phyloP scores from a whole-genome alignment of 30 jellyfish, hydroid and myxozoan species.

The Sanderia malayensis region DNA sequence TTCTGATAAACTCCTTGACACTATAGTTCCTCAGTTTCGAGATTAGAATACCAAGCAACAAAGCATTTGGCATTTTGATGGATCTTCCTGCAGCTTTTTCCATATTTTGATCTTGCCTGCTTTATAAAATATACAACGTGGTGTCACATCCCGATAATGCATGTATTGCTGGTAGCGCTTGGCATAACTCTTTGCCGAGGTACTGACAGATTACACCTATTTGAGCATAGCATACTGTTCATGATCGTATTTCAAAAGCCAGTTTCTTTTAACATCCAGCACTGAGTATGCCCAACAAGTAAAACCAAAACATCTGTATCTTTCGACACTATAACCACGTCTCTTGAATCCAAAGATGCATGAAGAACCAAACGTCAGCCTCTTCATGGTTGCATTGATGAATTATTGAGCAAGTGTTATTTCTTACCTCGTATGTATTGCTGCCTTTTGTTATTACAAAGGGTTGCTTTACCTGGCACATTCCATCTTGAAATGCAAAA shows the following conservation, averaged over 20 bases:
- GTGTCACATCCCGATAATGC: constrained; percentile 20
- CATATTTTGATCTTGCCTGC: constrained; percentile 8
- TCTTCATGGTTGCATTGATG: not conserved
- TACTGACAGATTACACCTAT: not conserved
- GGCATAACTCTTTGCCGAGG: not conserved
- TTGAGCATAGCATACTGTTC: not conserved
- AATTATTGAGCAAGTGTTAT: not conserved
- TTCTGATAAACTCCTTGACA: constrained; percentile 28
- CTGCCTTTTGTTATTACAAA: not conserved
- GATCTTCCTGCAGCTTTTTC: not conserved
- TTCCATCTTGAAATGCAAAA: not conserved
- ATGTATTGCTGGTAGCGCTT: constrained; percentile 22
- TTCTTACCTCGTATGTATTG: not conserved
- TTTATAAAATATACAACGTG: not conserved
- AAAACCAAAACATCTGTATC: not conserved
- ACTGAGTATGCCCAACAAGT: constrained; percentile 8
- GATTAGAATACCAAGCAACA: not conserved
- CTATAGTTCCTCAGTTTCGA: not conserved
- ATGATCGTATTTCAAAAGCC: not conserved
- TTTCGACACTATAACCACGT: not conserved
- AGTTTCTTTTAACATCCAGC: not conserved
- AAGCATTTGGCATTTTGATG: not conserved
- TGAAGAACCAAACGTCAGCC: not conserved
- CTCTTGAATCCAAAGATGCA: not conserved
- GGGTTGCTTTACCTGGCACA: not conserved